These are phyloP conservation scores for Congeria kusceri DNA, from an alignment of 2,888 invertebrate genomes.

Conservation along the genomic window DNA sequence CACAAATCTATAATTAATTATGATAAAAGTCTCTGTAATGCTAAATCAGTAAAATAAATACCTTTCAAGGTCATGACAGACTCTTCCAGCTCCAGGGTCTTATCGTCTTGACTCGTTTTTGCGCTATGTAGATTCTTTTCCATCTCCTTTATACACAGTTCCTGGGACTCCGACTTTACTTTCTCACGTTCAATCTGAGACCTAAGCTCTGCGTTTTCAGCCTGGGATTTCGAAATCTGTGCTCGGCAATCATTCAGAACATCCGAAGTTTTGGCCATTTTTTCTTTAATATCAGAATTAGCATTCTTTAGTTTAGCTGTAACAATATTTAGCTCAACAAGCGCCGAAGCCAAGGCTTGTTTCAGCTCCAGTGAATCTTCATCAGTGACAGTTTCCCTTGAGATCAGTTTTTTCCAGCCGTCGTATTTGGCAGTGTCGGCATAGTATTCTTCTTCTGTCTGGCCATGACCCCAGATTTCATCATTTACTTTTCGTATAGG, in stretches of 20 bases:
- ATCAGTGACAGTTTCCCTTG: conserved; percentile 68
- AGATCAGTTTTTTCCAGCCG: conserved; percentile 73
- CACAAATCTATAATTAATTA: no score
- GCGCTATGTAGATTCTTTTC: conserved; percentile 67
- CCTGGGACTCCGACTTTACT: conserved; percentile 66
- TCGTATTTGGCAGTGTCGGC: conserved; percentile 72
- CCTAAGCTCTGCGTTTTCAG: conserved; percentile 78
- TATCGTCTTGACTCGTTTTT: conserved; percentile 62
- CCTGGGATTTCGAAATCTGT: conserved; percentile 76
- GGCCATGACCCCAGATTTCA: conserved; percentile 76
- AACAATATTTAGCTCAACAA: conserved; percentile 80
- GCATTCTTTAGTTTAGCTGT: conserved; percentile 79
- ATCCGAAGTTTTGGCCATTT: conserved; percentile 77
- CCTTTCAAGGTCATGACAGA: conserved; percentile 69
- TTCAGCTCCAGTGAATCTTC: conserved; percentile 78
- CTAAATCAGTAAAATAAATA: no score
- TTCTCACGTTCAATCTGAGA: conserved; percentile 74
- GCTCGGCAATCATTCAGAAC: conserved; percentile 79
- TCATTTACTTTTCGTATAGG: conserved; percentile 76
- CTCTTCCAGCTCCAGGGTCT: conserved; percentile 69
- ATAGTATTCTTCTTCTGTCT: conserved; percentile 66
- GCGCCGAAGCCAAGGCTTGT: conserved; percentile 78
- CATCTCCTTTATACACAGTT: conserved; percentile 67
- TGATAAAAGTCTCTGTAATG: no score
- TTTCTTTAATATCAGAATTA: conserved; percentile 75